Evolutionary conservation across 2,797 vertebrate genomes (phyloP), one percentile per base, ranked within the genome.

Genomic region (Echiichthys vipera): DNA sequence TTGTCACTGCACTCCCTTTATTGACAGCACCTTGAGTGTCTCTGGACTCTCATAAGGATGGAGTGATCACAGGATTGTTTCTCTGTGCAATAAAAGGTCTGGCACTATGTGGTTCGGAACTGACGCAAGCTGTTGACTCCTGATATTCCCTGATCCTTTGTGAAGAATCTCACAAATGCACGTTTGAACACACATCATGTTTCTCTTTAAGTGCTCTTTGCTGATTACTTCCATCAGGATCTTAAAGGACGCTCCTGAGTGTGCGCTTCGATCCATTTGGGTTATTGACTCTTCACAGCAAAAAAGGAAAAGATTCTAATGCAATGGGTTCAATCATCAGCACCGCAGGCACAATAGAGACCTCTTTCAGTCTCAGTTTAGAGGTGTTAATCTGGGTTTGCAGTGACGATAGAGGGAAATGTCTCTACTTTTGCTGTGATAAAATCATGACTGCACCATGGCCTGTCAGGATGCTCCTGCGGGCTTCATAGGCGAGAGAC

Each of bases 181-280:
- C n/a, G n/a, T n/a, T n/a, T n/a, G n/a, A 18, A 36, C 8, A 18
- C 24, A 34, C 53, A 34, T n/a, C 50, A 25, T 22, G 78, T 74
- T 74, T 59, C 30, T 77, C 74, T 80, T 36, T 71, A 81, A 65
- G 77, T 77, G 86, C 89, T 91, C 88, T 93, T 85, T 81, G 58
- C 74, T 90, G 81, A 92, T 93, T 90, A 58, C 69, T 70, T 84
- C 65, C 66, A 80, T 67, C 42, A 14, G 65, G 62, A 70, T 71
- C 45, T 73, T 49, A 42, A 66, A 83, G 77, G 57, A 63, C 50
- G 18, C 49, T 78, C 79, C 75, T 74, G 59, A 77, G 67, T 64
- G 70, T 58, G 27, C 29, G 42, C 77, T 64, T 77, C n/a, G 4
- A 69, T 90, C 84, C 81, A 84, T 85, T 88, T 88, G 59, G 62